A percentile compares a stretch with the other conserved stretches of the same genome.
Evolutionary conservation across 2,888 invertebrate species (phyloP).

Genomic region (Oligia fasciuncula): DNA sequence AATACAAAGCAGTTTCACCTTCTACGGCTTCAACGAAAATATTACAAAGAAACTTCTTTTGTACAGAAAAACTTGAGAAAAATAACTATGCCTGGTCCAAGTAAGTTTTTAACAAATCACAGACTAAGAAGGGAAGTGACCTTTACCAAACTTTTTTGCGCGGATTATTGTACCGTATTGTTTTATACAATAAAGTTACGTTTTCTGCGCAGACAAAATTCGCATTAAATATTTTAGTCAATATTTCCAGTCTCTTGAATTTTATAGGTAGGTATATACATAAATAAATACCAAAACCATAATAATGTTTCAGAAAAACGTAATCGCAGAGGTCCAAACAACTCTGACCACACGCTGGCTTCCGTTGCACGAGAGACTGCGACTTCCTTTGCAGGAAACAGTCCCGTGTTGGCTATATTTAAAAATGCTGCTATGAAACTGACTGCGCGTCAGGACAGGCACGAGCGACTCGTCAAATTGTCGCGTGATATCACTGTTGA

Average conservation of each 20-base stretch:
- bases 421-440: slow-evolving; percentile 91
- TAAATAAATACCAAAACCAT: background rate
- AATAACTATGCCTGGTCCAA: slow-evolving; percentile 76
- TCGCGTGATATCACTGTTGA: slow-evolving; percentile 96
- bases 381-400: slow-evolving; percentile 77
- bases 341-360: slow-evolving; percentile 71
- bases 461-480: slow-evolving; percentile 95
- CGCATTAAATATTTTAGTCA: background rate
- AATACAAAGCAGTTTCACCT: background rate
- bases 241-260: background rate
- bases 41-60: background rate
- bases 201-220: background rate
- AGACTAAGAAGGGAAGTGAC: too few species aligned
- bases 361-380: slow-evolving; percentile 79
- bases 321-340: slow-evolving; percentile 63
- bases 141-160: background rate
- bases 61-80: background rate
- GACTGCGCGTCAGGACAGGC: slow-evolving; percentile 94
- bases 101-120: slow-evolving; percentile 55
- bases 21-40: background rate
- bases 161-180: background rate
- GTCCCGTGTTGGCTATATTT: slow-evolving; percentile 91
- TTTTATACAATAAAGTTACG: background rate
- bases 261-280: background rate
- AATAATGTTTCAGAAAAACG: slow-evolving; percentile 71